Percentiles rank a stretch among this genome's conserved stretches.
Evolutionary conservation across 30 jellyfish, hydroid and myxozoan species (phyloP).

Genomic region (Hydractinia echinata): DNA sequence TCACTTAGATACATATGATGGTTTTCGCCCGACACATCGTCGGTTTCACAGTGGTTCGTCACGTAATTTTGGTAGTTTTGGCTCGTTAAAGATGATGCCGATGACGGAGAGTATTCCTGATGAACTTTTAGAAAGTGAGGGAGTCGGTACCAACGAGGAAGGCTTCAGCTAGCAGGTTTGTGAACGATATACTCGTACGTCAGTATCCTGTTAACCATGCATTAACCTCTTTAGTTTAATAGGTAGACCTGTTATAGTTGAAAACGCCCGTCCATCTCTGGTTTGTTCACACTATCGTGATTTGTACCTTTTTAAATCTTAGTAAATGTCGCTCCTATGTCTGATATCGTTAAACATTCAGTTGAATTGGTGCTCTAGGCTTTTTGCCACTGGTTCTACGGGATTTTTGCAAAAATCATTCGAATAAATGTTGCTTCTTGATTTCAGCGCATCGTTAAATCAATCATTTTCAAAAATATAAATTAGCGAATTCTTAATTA

Average conservation of each 20-base stretch:
- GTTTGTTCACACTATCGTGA: no score
- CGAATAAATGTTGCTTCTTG: no score
- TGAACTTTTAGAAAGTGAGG: slow-evolving; percentile 54
- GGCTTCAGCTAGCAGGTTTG: slow-evolving; percentile 95
- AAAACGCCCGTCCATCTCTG: no score
- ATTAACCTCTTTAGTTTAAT: no score
- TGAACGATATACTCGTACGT: neutral
- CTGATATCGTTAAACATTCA: no score
- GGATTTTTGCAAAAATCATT: no score
- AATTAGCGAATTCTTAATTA: neutral
- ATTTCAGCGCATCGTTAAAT: neutral
- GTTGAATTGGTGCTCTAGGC: no score
- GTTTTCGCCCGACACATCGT: slow-evolving; percentile 73
- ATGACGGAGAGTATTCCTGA: slow-evolving; percentile 68
- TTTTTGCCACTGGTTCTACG: no score
- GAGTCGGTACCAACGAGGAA: slow-evolving; percentile 81
- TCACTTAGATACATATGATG: slow-evolving; percentile 64
- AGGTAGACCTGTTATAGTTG: no score
- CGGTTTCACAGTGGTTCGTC: slow-evolving; percentile 76
- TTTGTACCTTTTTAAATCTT: no score
- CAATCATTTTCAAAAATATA: neutral
- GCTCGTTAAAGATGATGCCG: slow-evolving; percentile 33
- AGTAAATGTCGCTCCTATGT: no score
- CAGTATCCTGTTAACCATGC: no score
- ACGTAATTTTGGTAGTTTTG: slow-evolving; percentile 40